Base-by-base conservation (phyloP, 1,140 invertebrate genomes). In the Drosophila sucinea region DNA sequence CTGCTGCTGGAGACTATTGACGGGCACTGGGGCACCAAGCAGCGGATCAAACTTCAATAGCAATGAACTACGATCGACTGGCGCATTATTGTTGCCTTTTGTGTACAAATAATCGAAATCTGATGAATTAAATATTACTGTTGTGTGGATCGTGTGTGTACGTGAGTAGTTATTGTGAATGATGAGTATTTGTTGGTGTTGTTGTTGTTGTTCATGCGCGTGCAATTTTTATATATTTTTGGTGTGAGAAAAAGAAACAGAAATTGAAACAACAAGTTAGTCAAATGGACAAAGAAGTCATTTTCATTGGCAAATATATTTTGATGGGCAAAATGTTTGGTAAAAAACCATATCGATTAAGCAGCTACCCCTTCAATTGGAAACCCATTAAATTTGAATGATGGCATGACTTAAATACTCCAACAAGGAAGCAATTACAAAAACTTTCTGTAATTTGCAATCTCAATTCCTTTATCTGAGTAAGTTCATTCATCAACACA, bases 101-200 rank as follows among this genome's bases (percentile, higher is more conserved):
- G 91, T 90, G 66, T 84, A 90, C 61, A 92, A 74, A 85, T 87
- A 92, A 77, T 92, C 91, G 64, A 92, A 91, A 77, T 92, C 91
- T 67, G 83, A 91, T 82, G 91, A 79, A 60, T 91, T 90, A 27
- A 92, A 74, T 74, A 92, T 83, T 63, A 92, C 91, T 92, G 73
- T 63, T 33, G 30, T 44, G 41, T 60, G 60, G 40, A 47, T 29
- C 17, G 47, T 70, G 56, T 64, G n/a, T 70, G 57, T 69, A 57
- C 11, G 10, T 38, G 2, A 11, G 23, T 25, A 27, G 23, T 51
- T 6, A 8, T 7, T 51, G 25, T 51, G 44, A 51, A 51, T 51
- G 25, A 51, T 51, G 44, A 51, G 44, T 51, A 3, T 23, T 47
- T 7, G 41, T 47, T 47, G 23, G 25, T 51, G 23, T 51, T 25